Conservation (phyloP, 2,797 vertebrate genomes). For the Hephaestus fuliginosus region DNA sequence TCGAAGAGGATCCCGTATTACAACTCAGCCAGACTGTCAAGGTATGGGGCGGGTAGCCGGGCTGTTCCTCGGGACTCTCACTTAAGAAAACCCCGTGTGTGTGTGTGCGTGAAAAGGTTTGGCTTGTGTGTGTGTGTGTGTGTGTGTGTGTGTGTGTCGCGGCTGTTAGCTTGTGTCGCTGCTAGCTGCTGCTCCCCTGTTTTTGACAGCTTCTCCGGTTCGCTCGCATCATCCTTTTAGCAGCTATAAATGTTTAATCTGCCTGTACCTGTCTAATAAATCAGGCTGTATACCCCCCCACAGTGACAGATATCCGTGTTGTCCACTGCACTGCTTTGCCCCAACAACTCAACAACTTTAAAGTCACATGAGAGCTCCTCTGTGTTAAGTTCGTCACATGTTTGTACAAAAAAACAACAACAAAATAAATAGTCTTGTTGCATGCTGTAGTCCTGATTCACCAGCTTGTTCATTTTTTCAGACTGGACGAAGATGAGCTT, state of each 20-base stretch:
- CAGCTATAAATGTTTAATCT: neutral
- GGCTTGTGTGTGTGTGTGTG: conserved; percentile 2
- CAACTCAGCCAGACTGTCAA: conserved; percentile 87
- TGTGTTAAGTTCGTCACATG: conserved; percentile 34
- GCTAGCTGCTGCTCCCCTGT: conserved; percentile 39
- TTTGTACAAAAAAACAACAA: neutral
- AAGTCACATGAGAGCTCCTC: conserved; percentile 57
- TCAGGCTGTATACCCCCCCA: too few relatives aligned
- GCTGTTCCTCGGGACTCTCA: neutral
- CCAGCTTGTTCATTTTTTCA: conserved; percentile 55
- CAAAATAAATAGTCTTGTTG: neutral
- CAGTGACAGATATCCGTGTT: neutral
- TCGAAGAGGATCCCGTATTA: conserved; percentile 89
- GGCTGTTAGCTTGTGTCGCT: conserved; percentile 67
- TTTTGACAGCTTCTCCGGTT: conserved; percentile 20
- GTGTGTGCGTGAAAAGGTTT: too few relatives aligned
- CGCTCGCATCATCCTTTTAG: neutral
- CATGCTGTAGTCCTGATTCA: conserved; percentile 32
- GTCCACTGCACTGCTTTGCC: neutral
- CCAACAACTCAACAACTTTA: conserved; percentile 16
- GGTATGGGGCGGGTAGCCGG: conserved; percentile 80
- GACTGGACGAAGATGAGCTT: conserved; percentile 56
- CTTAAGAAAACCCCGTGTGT: neutral
- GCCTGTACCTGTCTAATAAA: neutral
- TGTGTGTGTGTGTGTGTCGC: neutral